A percentile compares a stretch with the other conserved stretches of the same genome.
Evolutionary conservation across 92 coral and sea anemone species (phyloP).

Genomic region (Epizoanthus illoricatus): DNA sequence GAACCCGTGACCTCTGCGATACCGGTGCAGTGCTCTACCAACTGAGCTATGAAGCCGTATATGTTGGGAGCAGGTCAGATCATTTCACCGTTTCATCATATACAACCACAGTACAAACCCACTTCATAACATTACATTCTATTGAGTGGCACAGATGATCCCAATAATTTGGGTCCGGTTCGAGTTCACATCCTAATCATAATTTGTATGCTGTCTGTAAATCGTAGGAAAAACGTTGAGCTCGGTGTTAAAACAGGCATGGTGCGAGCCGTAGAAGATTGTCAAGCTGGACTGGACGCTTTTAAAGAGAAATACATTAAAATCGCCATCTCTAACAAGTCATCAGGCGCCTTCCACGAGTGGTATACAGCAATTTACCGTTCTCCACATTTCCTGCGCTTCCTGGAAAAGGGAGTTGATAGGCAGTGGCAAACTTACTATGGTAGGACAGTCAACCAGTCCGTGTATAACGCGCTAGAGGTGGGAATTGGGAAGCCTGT

Average conservation of each 20-base stretch:
- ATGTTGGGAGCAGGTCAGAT: too few species aligned
- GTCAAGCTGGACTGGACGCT: constrained; percentile 85
- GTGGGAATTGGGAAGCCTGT: constrained; percentile 85
- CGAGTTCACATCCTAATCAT: too few species aligned
- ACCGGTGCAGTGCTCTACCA: too few species aligned
- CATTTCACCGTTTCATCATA: too few species aligned
- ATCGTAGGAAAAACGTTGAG: constrained; percentile 70
- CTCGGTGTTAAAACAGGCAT: constrained; percentile 86
- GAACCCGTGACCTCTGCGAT: too few species aligned
- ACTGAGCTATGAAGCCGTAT: too few species aligned
- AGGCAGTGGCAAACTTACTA: constrained; percentile 57
- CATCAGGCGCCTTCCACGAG: constrained; percentile 64
- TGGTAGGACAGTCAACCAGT: constrained; percentile 51
- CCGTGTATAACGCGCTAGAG: constrained; percentile 65
- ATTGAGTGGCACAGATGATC: too few species aligned
- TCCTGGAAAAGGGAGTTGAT: constrained; percentile 53
- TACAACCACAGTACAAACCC: too few species aligned
- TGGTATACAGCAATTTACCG: constrained; percentile 62
- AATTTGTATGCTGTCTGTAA: too few species aligned
- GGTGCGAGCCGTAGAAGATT: constrained; percentile 86
- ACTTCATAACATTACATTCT: too few species aligned
- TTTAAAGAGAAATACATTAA: constrained; percentile 56
- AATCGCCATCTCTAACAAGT: constrained; percentile 48
- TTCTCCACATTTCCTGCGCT: constrained; percentile 40
- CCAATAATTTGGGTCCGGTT: too few species aligned